These are phyloP conservation scores for Steinernema feltiae DNA, from an alignment of 1,140 invertebrate genomes.

Conservation along the genomic window DNA sequence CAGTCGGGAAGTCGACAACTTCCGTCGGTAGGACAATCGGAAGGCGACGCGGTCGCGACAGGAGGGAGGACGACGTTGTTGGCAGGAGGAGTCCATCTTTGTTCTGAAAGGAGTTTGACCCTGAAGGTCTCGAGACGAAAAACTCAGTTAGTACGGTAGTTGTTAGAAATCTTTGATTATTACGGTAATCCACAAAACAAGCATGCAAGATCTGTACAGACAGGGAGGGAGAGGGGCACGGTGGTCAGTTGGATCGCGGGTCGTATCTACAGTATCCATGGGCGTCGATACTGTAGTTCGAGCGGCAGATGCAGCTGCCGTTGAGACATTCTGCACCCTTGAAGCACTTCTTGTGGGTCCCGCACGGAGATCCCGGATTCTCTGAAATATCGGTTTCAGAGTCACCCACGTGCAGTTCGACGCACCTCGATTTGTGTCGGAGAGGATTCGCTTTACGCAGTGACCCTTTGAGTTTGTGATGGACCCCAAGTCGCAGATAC, in stretches of 20 bases:
- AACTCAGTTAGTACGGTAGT: not conserved
- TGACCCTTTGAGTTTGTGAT: constrained; percentile 20
- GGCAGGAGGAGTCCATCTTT: not conserved
- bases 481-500: constrained; percentile 15
- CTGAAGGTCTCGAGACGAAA: constrained; percentile 16
- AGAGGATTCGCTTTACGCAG: constrained; percentile 16
- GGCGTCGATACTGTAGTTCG: constrained; percentile 22
- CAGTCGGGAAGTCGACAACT: constrained; percentile 43
- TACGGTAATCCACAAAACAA: constrained; percentile 14
- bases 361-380: constrained; percentile 34
- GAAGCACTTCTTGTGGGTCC: not conserved
- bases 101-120: not conserved
- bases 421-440: not conserved
- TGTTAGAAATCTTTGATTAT: constrained; percentile 8
- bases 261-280: constrained; percentile 29
- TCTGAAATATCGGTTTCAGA: constrained; percentile 21
- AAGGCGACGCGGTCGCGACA: constrained; percentile 12
- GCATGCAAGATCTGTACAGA: constrained; percentile 23
- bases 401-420: not conserved
- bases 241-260: constrained; percentile 15
- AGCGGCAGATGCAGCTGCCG: constrained; percentile 41
- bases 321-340: constrained; percentile 26
- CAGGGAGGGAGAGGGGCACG: not conserved
- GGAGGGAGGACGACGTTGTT: not conserved
- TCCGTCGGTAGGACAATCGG: constrained; percentile 34